Evolutionary conservation across 2,888 invertebrate genomes (phyloP).

Genomic region (Eremobia ochroleuca): DNA sequence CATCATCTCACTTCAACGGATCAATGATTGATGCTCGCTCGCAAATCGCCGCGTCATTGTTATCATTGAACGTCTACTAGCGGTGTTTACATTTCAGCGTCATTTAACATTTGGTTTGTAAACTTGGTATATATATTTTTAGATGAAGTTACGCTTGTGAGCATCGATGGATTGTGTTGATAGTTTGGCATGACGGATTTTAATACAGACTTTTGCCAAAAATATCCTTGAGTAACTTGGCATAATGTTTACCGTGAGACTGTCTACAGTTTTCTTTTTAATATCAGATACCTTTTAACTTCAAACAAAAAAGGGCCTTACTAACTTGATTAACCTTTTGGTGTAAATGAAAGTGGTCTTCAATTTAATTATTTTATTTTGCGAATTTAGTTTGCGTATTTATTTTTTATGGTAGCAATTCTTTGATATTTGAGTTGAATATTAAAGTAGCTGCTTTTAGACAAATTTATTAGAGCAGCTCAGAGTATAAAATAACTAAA

Average conservation of each 20-base stretch:
- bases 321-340: slow-evolving; percentile 10
- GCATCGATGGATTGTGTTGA: background rate
- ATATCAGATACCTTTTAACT: background rate
- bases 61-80: slow-evolving; percentile 66
- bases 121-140: slow-evolving; percentile 16
- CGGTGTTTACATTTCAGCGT: slow-evolving; percentile 55
- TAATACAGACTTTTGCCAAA: background rate
- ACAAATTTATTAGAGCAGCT: background rate
- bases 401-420: background rate
- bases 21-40: slow-evolving; percentile 73
- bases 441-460: background rate
- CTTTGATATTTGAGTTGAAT: background rate
- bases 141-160: background rate
- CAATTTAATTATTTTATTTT: background rate
- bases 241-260: background rate
- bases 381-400: background rate
- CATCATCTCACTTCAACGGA: slow-evolving; percentile 72
- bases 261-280: background rate
- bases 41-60: slow-evolving; percentile 75
- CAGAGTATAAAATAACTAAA: background rate
- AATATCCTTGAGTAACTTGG: background rate
- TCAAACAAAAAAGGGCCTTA: slow-evolving; percentile 11
- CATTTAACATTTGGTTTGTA: slow-evolving; percentile 53
- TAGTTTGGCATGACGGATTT: background rate
- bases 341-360: slow-evolving; percentile 14